Percentiles rank a stretch among this genome's conserved stretches.
Evolutionary conservation across 2,888 invertebrate species (phyloP).

Genomic region (Gibbula magus): DNA sequence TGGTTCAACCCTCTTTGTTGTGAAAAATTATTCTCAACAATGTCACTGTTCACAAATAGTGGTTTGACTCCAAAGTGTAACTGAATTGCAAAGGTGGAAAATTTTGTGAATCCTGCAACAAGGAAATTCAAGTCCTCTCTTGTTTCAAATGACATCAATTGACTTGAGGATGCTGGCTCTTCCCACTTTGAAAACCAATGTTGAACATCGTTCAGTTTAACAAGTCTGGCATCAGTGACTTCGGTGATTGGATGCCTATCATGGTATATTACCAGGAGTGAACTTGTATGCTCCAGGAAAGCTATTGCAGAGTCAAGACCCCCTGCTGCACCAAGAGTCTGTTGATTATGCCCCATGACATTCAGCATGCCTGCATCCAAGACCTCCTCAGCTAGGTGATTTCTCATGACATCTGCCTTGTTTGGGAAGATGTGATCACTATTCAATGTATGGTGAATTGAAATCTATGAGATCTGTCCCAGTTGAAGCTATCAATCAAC

Average conservation of each 20-base stretch:
- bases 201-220: neutral
- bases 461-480: slow-evolving; percentile 37
- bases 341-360: neutral
- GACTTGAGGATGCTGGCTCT: slow-evolving; percentile 21
- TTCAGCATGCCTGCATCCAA: neutral
- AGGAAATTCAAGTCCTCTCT: slow-evolving; percentile 26
- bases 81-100: neutral
- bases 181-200: neutral
- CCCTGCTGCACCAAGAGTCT: neutral
- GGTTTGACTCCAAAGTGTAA: neutral
- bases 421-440: neutral
- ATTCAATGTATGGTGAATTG: neutral
- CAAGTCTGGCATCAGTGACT: neutral
- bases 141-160: slow-evolving; percentile 35
- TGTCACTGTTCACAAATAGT: slow-evolving; percentile 11
- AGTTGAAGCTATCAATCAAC: slow-evolving; percentile 34
- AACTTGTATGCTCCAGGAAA: neutral
- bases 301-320: neutral
- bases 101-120: neutral
- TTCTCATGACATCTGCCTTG: neutral
- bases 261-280: neutral
- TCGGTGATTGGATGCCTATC: slow-evolving; percentile 24
- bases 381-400: neutral
- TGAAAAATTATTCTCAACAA: slow-evolving; percentile 18
- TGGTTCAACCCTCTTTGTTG: slow-evolving; percentile 23